Percentiles rank a stretch among this genome's conserved stretches.
Evolutionary conservation across 2,797 vertebrate species (phyloP).

Genomic region (Tauraco hartlaubi): DNA sequence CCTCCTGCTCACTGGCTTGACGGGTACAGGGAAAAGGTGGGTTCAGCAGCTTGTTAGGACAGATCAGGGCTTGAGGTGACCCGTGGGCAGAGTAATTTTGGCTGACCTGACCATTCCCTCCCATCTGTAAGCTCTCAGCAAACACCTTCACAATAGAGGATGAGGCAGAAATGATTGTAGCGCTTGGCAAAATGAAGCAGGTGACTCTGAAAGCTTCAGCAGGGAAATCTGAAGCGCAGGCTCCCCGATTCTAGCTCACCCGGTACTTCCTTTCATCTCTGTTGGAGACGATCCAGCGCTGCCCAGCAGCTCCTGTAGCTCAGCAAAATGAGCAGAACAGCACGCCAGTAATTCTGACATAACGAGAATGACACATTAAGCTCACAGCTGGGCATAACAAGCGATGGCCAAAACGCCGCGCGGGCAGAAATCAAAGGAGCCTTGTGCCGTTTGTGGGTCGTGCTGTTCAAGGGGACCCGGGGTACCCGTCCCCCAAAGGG

Average conservation of each 20-base stretch:
- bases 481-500: not conserved
- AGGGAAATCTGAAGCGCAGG: not conserved
- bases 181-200: not conserved
- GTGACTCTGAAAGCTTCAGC: not conserved
- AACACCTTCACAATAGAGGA: not conserved
- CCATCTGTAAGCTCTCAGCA: not conserved
- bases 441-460: not conserved
- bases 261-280: not conserved
- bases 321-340: slow-evolving; percentile 35
- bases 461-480: not conserved
- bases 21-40: not conserved
- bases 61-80: not conserved
- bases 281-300: slow-evolving; percentile 10
- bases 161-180: not conserved
- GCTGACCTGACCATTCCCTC: not conserved
- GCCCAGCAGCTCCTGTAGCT: slow-evolving; percentile 44
- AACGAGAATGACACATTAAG: slow-evolving; percentile 62
- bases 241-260: not conserved
- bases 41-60: not conserved
- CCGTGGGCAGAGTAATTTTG: not conserved
- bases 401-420: not conserved
- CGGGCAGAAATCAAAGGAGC: slow-evolving; percentile 11
- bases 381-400: slow-evolving; percentile 55
- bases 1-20: not conserved
- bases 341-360: slow-evolving; percentile 37